phyloP scores from a whole-genome alignment of 2,888 invertebrate genomes.

The Apamea epomidion region DNA sequence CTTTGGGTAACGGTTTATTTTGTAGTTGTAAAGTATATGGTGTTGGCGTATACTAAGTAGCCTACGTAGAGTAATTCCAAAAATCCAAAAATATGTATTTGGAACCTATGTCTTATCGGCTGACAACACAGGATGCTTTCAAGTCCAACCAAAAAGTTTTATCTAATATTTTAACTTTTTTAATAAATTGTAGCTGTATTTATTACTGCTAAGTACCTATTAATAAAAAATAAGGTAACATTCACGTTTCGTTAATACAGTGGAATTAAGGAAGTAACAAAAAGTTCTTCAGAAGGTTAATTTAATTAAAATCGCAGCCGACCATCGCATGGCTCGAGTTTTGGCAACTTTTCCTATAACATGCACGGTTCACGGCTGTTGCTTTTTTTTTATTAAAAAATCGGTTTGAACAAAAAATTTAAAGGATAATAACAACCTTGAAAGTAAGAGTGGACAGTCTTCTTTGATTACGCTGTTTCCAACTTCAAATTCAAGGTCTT shows the following conservation, averaged over 20 bases:
- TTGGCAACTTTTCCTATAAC: slow-evolving; percentile 40
- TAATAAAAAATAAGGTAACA: slow-evolving; percentile 15
- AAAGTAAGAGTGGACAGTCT: neutral
- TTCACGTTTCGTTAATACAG: slow-evolving; percentile 22
- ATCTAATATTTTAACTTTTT: neutral
- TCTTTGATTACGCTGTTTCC: neutral
- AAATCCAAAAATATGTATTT: no score
- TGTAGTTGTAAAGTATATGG: neutral
- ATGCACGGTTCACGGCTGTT: slow-evolving; percentile 3
- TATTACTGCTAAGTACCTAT: neutral
- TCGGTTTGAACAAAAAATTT: neutral
- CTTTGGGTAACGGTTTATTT: neutral
- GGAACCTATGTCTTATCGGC: neutral
- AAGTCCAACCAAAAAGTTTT: neutral
- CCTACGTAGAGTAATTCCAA: no score
- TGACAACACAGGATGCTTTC: neutral
- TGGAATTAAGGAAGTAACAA: slow-evolving; percentile 42
- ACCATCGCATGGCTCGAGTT: slow-evolving; percentile 18
- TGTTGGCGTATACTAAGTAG: no score
- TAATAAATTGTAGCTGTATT: neutral
- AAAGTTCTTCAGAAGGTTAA: slow-evolving; percentile 40
- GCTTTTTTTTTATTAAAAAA: slow-evolving; percentile 16
- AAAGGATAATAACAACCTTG: neutral
- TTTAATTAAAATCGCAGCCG: slow-evolving; percentile 59
- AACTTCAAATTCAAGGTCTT: neutral